These are phyloP conservation scores for Heterodera filipjevi DNA, from an alignment of 2,888 invertebrate genomes.

Conservation along the genomic window DNA sequence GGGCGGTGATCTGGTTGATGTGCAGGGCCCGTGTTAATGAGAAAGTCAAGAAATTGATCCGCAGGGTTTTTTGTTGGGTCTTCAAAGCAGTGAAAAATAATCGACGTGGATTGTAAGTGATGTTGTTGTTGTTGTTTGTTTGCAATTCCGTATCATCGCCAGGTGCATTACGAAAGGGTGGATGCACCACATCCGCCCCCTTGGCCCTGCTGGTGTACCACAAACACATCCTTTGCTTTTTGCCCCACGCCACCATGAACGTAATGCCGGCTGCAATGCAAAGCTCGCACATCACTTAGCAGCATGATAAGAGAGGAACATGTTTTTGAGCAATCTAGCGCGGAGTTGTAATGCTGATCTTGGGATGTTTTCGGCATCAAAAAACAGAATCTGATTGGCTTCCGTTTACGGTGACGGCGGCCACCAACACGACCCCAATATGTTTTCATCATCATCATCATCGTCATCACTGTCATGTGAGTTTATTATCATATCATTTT, in stretches of 20 bases:
- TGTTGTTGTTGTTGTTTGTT: too few species aligned
- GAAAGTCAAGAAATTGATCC: slow-evolving; percentile 18
- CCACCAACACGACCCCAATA: too few species aligned
- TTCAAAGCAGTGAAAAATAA: slow-evolving; percentile 11
- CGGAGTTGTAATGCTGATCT: background rate
- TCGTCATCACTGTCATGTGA: too few species aligned
- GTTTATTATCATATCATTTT: too few species aligned
- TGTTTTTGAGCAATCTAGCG: background rate
- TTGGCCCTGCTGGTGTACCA: background rate
- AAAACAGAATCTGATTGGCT: background rate
- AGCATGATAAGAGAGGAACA: background rate
- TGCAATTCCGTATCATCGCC: background rate
- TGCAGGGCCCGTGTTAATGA: background rate
- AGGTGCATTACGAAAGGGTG: background rate
- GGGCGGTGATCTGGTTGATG: too few species aligned
- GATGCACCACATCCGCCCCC: background rate
- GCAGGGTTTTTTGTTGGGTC: background rate
- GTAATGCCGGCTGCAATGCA: background rate
- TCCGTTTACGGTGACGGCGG: too few species aligned
- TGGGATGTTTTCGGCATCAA: slow-evolving; percentile 14
- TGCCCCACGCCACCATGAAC: background rate
- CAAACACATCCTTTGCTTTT: background rate
- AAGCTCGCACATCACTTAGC: background rate
- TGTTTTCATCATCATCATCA: too few species aligned
- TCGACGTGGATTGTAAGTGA: background rate